Evolutionary conservation across 1,140 invertebrate genomes (phyloP).

Genomic region (Cyclargus thomasi): DNA sequence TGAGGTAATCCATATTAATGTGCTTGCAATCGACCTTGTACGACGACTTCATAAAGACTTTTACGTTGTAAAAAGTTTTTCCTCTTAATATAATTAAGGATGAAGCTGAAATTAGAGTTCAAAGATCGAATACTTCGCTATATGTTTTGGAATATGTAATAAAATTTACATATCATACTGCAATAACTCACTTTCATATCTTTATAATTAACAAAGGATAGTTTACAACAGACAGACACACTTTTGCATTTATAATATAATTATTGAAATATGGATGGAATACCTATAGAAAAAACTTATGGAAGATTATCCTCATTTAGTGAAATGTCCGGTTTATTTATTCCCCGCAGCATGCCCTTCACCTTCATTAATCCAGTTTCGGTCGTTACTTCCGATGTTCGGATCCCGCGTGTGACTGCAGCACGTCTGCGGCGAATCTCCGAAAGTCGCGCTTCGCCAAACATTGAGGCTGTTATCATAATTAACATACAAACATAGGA

Average conservation of each 20-base stretch:
- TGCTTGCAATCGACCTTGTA: neutral
- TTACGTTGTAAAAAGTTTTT: neutral
- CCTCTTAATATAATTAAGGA: neutral
- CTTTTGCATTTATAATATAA: too few species aligned
- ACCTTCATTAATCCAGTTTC: constrained; percentile 1
- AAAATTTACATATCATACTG: too few species aligned
- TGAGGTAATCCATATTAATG: neutral
- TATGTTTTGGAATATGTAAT: too few species aligned
- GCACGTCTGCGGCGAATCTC: neutral
- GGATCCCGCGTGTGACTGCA: neutral
- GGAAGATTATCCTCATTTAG: neutral
- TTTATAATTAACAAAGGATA: too few species aligned
- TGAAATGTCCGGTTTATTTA: neutral
- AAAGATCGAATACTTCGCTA: neutral
- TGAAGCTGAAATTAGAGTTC: neutral
- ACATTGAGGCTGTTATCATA: neutral
- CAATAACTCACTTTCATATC: too few species aligned
- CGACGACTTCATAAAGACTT: neutral
- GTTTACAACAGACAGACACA: too few species aligned
- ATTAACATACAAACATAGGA: neutral
- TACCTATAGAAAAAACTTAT: too few species aligned
- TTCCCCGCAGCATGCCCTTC: neutral
- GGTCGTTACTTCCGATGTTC: neutral
- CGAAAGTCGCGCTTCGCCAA: neutral
- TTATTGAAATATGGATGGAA: too few species aligned